These are phyloP conservation scores for Epirrhoe alternata DNA, from an alignment of 2,888 invertebrate species.

Conservation along the genomic window DNA sequence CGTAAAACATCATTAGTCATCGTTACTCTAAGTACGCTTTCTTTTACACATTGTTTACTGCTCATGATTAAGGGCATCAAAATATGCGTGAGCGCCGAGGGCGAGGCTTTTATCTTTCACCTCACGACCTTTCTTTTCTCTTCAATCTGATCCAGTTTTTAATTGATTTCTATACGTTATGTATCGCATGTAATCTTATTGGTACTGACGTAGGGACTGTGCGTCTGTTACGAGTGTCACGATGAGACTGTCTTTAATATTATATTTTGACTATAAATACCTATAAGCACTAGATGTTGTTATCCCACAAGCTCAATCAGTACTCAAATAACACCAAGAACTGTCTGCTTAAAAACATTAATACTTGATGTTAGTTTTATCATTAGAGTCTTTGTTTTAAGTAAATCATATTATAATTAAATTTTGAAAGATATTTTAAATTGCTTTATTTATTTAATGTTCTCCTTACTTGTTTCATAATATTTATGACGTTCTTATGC, in stretches of 20 bases:
- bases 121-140: constrained; percentile 51
- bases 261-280: no score
- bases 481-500: constrained; percentile 1
- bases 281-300: not conserved
- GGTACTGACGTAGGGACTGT: constrained; percentile 9
- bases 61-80: constrained; percentile 34
- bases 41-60: constrained; percentile 31
- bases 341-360: not conserved
- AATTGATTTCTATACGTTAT: constrained; percentile 1
- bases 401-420: not conserved
- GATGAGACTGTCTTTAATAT: no score
- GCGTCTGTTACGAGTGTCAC: no score
- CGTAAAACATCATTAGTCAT: constrained; percentile 15
- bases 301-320: not conserved
- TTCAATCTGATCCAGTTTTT: constrained; percentile 22
- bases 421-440: not conserved
- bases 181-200: not conserved
- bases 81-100: constrained; percentile 48
- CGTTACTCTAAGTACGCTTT: constrained; percentile 27
- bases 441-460: not conserved
- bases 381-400: not conserved
- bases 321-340: not conserved
- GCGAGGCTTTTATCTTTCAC: constrained; percentile 51
- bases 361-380: not conserved
- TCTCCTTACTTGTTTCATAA: not conserved